These are phyloP conservation scores for Drosophila funebris DNA, from an alignment of 1,140 invertebrate species.

Conservation along the genomic window DNA sequence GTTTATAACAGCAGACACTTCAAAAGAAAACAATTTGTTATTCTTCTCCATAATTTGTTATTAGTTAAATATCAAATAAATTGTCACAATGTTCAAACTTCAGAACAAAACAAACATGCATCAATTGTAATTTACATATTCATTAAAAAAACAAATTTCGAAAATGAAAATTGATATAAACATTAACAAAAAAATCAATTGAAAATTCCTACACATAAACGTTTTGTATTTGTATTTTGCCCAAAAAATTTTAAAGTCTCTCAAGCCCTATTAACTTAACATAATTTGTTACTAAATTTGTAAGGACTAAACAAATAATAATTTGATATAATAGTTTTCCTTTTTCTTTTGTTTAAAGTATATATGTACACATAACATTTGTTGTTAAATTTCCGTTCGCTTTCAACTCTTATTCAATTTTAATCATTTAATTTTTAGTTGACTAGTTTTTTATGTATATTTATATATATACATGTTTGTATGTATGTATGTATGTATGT, in stretches of 20 bases:
- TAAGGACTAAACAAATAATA: slow-evolving; percentile 49
- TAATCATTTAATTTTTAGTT: not conserved
- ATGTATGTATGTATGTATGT: slow-evolving; percentile 18
- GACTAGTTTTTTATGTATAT: slow-evolving; percentile 16
- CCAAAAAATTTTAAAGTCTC: slow-evolving; percentile 2
- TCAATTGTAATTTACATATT: slow-evolving; percentile 14
- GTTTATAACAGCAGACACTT: slow-evolving; percentile 57
- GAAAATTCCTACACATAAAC: not conserved
- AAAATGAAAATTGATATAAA: slow-evolving; percentile 65
- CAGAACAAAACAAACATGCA: not conserved
- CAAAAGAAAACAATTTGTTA: slow-evolving; percentile 31
- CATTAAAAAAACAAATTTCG: slow-evolving; percentile 51
- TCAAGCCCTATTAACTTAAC: slow-evolving; percentile 40
- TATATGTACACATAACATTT: slow-evolving; percentile 40
- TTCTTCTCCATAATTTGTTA: not conserved
- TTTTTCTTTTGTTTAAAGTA: slow-evolving; percentile 48
- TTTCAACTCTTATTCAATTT: not conserved
- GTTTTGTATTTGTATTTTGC: slow-evolving; percentile 6
- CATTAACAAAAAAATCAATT: slow-evolving; percentile 20
- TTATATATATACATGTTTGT: slow-evolving; percentile 3
- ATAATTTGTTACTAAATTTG: slow-evolving; percentile 58
- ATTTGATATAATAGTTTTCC: slow-evolving; percentile 4
- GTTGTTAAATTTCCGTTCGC: not conserved
- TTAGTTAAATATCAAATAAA: slow-evolving; percentile 25
- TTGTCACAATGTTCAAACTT: slow-evolving; percentile 33